Conservation (phyloP, 2,113 vertebrate species). For the Pogona vitticeps region DNA sequence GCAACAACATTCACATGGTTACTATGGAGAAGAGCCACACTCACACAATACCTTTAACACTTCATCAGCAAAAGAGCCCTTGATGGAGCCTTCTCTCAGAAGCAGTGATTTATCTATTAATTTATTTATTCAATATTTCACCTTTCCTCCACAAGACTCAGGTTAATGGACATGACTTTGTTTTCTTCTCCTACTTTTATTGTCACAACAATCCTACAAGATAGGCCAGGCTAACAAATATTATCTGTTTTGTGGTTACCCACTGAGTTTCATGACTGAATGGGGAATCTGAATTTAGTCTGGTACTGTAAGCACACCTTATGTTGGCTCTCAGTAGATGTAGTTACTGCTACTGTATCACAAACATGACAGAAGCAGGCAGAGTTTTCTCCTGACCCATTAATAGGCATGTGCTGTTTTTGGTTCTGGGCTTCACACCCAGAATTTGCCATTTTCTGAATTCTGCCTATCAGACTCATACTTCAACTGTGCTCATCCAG, state of each 20-base stretch:
- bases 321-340: background rate
- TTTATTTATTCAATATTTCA: background rate
- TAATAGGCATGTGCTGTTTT: no score
- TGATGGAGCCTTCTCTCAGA: background rate
- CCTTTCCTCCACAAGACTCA: background rate
- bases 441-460: no score
- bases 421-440: no score
- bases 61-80: constrained; percentile 43
- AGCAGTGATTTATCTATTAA: background rate
- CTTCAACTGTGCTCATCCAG: no score
- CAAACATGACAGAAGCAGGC: background rate
- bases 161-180: background rate
- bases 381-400: background rate
- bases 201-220: background rate
- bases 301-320: background rate
- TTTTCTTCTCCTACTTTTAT: background rate
- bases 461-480: no score
- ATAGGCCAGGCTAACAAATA: background rate
- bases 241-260: background rate
- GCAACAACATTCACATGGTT: constrained; percentile 42
- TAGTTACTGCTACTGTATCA: background rate
- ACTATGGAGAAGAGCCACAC: constrained; percentile 53
- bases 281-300: background rate
- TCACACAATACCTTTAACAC: constrained; percentile 30
- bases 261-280: background rate